Evolutionary conservation across 2,113 vertebrate genomes (phyloP).

Genomic region (Rhinolophus sinicus): DNA sequence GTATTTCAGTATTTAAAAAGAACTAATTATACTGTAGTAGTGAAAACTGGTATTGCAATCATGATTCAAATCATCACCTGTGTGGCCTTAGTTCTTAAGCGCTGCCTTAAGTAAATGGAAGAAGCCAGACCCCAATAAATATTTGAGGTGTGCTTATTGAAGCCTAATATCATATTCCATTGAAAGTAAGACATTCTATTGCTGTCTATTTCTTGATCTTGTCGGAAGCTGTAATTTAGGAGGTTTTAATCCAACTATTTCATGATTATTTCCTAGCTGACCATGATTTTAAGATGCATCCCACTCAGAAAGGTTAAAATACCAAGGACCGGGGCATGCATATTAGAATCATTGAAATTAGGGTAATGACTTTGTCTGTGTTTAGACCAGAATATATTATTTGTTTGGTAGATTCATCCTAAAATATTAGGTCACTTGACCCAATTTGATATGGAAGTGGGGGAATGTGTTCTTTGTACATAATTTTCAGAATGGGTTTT

Average conservation of each 20-base stretch:
- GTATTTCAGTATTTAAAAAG: not conserved
- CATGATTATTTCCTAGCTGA: constrained; percentile 28
- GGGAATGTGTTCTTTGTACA: not conserved
- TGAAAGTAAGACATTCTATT: not conserved
- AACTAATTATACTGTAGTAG: not conserved
- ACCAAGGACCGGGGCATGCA: not conserved
- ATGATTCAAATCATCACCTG: not conserved
- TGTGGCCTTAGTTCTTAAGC: not conserved
- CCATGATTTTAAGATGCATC: not conserved
- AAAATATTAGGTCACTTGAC: constrained; percentile 12
- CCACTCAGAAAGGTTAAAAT: constrained; percentile 33
- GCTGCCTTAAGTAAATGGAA: constrained; percentile 9
- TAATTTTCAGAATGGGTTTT: constrained; percentile 38
- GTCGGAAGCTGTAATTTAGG: constrained; percentile 3
- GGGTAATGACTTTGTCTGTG: not conserved
- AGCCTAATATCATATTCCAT: not conserved
- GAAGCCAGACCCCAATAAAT: not conserved
- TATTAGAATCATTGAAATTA: constrained; percentile 45
- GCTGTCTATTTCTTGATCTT: constrained; percentile 36
- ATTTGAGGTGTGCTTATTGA: not conserved
- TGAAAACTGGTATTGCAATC: not conserved
- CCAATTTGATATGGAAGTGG: not conserved
- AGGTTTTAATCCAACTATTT: not conserved
- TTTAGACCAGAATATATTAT: not conserved
- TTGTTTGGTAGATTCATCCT: constrained; percentile 15